Evolutionary conservation across 2,113 vertebrate species (phyloP).

Genomic region (Poeciliopsis prolifica): DNA sequence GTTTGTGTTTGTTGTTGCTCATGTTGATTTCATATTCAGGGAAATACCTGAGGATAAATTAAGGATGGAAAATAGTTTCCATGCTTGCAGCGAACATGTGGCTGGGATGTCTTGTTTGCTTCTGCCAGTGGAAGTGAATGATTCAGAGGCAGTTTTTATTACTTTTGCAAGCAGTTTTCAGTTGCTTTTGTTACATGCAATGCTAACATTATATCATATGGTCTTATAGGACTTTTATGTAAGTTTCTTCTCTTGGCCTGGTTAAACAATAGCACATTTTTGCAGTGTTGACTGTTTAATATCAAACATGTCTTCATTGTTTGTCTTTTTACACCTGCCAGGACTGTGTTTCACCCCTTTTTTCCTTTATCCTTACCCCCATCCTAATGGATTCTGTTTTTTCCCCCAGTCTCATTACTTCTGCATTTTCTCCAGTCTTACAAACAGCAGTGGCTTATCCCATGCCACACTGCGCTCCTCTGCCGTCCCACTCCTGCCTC

Average conservation of each 20-base stretch:
- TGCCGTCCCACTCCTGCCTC: conserved; percentile 27
- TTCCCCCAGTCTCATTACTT: conserved; percentile 55
- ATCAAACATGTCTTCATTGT: neutral
- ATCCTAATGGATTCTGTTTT: conserved; percentile 38
- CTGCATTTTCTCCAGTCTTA: conserved; percentile 44
- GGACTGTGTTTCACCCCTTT: conserved; percentile 17
- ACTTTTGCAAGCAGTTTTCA: conserved; percentile 30
- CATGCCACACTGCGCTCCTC: conserved; percentile 25
- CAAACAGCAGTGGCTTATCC: conserved; percentile 46
- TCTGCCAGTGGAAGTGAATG: conserved; percentile 25
- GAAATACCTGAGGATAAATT: conserved; percentile 10
- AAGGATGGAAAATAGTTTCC: conserved; percentile 15
- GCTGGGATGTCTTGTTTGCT: conserved; percentile 51
- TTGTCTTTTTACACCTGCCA: conserved; percentile 36
- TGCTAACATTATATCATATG: conserved; percentile 2
- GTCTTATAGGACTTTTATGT: neutral
- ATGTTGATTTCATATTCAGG: conserved; percentile 26
- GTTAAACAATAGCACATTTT: neutral
- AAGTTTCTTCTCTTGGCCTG: neutral
- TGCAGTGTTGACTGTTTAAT: conserved; percentile 8
- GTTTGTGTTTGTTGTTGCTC: conserved; percentile 1
- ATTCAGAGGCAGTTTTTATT: conserved; percentile 29
- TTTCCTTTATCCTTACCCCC: conserved; percentile 17
- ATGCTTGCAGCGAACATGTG: conserved; percentile 13
- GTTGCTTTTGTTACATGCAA: conserved; percentile 10